phyloP scores from a whole-genome alignment of 2,888 invertebrate species.

The Trissolcus brochymenae region DNA sequence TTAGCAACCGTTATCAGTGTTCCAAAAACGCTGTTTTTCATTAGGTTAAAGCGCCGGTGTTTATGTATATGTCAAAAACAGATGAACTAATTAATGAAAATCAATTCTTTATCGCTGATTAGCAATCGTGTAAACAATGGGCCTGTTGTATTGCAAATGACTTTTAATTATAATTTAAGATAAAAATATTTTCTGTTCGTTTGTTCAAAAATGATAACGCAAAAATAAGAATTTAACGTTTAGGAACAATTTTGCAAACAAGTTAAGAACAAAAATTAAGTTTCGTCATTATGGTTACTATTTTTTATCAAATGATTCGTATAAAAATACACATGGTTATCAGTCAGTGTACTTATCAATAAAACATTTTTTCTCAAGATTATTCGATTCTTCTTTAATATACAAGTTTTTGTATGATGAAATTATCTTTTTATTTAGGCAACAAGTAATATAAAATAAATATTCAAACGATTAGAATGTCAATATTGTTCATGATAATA shows the following conservation, averaged over 20 bases:
- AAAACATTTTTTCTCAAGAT: conserved; percentile 1
- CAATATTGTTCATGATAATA: background rate
- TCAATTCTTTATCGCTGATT: background rate
- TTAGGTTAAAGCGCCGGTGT: background rate
- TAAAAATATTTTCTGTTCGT: too few species aligned
- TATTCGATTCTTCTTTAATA: conserved; percentile 5
- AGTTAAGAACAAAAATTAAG: background rate
- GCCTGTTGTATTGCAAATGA: too few species aligned
- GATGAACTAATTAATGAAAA: background rate
- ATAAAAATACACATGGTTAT: conserved; percentile 1
- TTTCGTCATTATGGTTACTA: background rate
- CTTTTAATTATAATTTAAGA: too few species aligned
- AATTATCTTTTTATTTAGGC: conserved; percentile 1
- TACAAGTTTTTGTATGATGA: background rate
- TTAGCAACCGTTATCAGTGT: conserved; percentile 4
- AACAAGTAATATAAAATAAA: conserved; percentile 3
- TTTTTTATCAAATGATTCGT: background rate
- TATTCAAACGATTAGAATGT: conserved; percentile 3
- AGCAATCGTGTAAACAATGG: too few species aligned
- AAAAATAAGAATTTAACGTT: too few species aligned
- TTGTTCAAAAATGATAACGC: too few species aligned
- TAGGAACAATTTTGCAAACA: too few species aligned
- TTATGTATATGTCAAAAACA: background rate
- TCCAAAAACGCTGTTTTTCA: conserved; percentile 1
- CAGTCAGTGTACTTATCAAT: background rate